Base-by-base conservation (phyloP, 1,140 invertebrate species). In the Dendrolimus punctatus region DNA sequence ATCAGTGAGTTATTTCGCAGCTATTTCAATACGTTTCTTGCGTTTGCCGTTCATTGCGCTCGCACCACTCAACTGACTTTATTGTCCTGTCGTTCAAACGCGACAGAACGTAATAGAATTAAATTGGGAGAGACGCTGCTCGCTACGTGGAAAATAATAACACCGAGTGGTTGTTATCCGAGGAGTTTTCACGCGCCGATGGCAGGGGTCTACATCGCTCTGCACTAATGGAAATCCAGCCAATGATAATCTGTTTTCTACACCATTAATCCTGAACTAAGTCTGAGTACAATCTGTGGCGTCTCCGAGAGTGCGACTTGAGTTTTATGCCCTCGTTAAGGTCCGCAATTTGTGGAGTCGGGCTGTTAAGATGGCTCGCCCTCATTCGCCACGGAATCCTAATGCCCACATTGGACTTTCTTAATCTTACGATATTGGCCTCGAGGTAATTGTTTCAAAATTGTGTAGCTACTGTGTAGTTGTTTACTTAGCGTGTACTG, bases 201-300 rank as follows among this genome's bases (percentile, higher is more conserved):
- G 76, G 81, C 76, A 85, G 81, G 81, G 81, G 80, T 80, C 78
- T 65, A 23, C 23, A 23, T 23, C 23, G 23, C 23, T 23, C 23
- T 23, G 47, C 55, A 63, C 73, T 81, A 85, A 85, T 82, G 72
- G 81, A 85, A 85, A 82, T 75, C 75, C 78, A 62, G 74, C 78
- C 80, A 85, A 85, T 85, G 81, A 85, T 85, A 85, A 85, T 85
- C 81, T 85, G 81, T 81, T 85, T 85, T 85, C 81, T 81, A 78
- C 78, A 81, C 80, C 81, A 85, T 85, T 85, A 83, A 85, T 85
- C 81, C 81, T 76, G 63, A 74, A 80, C 72, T 85, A 85, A 85
- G 82, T 80, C 82, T 83, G 66, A 76, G 80, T 65, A 80, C 74
- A 82, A 80, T 82, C 82, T 85, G 82, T 64, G 82, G 82, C 76